Evolutionary conservation across 2,888 invertebrate genomes (phyloP).

Genomic region (Stenoptilia bipunctidactyla): DNA sequence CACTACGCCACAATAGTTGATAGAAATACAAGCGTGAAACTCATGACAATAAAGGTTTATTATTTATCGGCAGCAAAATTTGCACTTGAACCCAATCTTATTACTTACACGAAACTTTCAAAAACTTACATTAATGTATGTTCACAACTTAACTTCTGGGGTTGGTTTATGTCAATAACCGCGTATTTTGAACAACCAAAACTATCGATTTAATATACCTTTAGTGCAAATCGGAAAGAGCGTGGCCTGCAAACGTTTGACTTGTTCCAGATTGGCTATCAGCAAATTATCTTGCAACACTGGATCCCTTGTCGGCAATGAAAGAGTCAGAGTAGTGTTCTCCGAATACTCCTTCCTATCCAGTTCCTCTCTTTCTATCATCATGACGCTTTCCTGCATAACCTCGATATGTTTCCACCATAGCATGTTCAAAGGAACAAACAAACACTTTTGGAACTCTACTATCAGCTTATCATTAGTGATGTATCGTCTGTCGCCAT

Average conservation of each 20-base stretch:
- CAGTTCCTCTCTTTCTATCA: slow-evolving; percentile 54
- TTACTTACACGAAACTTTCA: no score
- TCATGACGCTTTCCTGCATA: slow-evolving; percentile 43
- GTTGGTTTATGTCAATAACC: no score
- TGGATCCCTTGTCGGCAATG: slow-evolving; percentile 45
- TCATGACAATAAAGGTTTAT: no score
- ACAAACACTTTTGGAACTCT: slow-evolving; percentile 1
- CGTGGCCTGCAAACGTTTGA: slow-evolving; percentile 75
- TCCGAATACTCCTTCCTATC: slow-evolving; percentile 37
- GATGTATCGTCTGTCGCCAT: slow-evolving; percentile 36
- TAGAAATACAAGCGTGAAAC: no score
- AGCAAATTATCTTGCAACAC: slow-evolving; percentile 50
- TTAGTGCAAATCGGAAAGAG: slow-evolving; percentile 74
- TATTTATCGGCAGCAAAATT: no score
- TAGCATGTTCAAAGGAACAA: slow-evolving; percentile 42
- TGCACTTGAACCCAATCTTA: no score
- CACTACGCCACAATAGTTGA: no score
- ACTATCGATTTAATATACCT: no score
- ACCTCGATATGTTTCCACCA: slow-evolving; percentile 64
- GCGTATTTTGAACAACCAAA: no score
- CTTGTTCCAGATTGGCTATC: slow-evolving; percentile 62
- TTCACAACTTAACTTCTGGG: no score
- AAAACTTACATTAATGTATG: no score
- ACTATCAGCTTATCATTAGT: slow-evolving; percentile 3
- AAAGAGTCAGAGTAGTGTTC: slow-evolving; percentile 44